A percentile compares a stretch with the other conserved stretches of the same genome.
phyloP scores from a whole-genome alignment of 2,888 invertebrate genomes.

The Synergus laeviventris region DNA sequence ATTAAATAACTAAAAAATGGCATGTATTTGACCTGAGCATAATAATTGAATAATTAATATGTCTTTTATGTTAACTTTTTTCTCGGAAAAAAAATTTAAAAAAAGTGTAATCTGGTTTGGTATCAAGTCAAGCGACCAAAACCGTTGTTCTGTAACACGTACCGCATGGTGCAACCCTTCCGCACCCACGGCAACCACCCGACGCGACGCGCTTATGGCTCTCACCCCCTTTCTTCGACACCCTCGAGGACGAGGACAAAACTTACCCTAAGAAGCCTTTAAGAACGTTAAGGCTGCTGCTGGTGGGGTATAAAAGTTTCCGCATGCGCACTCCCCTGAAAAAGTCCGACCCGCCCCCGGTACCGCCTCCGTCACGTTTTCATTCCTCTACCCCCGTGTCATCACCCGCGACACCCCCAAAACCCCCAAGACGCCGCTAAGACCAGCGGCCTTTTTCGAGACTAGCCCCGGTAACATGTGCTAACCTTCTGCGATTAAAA shows the following conservation, averaged over 20 bases:
- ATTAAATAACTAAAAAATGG: too few relatives aligned
- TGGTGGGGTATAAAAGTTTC: slow-evolving; percentile 72
- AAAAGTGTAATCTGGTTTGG: slow-evolving; percentile 8
- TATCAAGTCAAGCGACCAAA: slow-evolving; percentile 32
- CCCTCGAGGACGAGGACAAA: slow-evolving; percentile 68
- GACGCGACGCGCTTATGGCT: slow-evolving; percentile 28
- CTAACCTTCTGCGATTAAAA: slow-evolving; percentile 53
- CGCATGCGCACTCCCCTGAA: slow-evolving; percentile 73
- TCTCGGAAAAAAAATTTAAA: neutral
- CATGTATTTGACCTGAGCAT: too few relatives aligned
- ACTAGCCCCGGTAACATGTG: slow-evolving; percentile 54
- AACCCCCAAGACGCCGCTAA: slow-evolving; percentile 67
- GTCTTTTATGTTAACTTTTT: neutral
- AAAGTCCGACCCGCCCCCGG: slow-evolving; percentile 74
- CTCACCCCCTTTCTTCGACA: slow-evolving; percentile 49
- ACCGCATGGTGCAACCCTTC: slow-evolving; percentile 62
- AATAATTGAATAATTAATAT: too few relatives aligned
- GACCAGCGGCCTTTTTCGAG: slow-evolving; percentile 63
- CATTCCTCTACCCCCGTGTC: slow-evolving; percentile 55
- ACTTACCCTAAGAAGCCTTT: slow-evolving; percentile 75
- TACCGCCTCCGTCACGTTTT: slow-evolving; percentile 67
- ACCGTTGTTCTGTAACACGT: slow-evolving; percentile 44
- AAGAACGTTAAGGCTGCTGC: slow-evolving; percentile 70
- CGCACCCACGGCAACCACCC: slow-evolving; percentile 39
- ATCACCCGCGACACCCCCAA: slow-evolving; percentile 61